A percentile compares a stretch with the other conserved stretches of the same genome.
phyloP scores from a whole-genome alignment of 2,888 invertebrate genomes.

The Dynastes grantii region DNA sequence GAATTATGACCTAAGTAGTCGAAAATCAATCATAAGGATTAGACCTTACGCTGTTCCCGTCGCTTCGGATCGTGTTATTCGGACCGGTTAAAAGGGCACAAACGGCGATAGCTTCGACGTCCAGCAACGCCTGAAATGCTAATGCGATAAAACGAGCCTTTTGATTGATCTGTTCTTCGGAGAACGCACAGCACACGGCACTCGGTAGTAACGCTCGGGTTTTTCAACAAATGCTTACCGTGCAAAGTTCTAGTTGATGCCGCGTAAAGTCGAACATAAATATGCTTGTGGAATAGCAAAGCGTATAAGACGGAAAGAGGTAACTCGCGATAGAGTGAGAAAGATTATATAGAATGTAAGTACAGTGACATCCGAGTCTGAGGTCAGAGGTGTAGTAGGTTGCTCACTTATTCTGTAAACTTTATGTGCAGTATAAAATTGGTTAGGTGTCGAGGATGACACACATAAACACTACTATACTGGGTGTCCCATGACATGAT shows the following conservation, averaged over 20 bases:
- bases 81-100: too few relatives aligned
- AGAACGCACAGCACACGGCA: constrained; percentile 11
- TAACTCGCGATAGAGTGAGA: too few relatives aligned
- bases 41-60: constrained; percentile 5
- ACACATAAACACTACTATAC: too few relatives aligned
- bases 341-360: too few relatives aligned
- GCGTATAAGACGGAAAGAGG: too few relatives aligned
- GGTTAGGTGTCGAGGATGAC: too few relatives aligned
- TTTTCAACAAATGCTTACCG: background rate
- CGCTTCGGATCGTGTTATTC: too few relatives aligned
- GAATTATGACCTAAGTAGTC: constrained; percentile 30
- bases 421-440: too few relatives aligned
- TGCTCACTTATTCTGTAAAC: too few relatives aligned
- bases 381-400: too few relatives aligned
- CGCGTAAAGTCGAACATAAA: background rate
- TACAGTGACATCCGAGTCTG: too few relatives aligned
- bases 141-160: constrained; percentile 21
- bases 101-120: background rate
- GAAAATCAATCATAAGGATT: constrained; percentile 36
- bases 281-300: background rate
- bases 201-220: background rate
- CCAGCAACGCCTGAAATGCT: constrained; percentile 21
- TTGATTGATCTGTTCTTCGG: constrained; percentile 29
- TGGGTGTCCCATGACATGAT: too few relatives aligned
- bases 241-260: background rate